phyloP scores from a whole-genome alignment of 1,140 invertebrate species.

The Heterodera schachtii region DNA sequence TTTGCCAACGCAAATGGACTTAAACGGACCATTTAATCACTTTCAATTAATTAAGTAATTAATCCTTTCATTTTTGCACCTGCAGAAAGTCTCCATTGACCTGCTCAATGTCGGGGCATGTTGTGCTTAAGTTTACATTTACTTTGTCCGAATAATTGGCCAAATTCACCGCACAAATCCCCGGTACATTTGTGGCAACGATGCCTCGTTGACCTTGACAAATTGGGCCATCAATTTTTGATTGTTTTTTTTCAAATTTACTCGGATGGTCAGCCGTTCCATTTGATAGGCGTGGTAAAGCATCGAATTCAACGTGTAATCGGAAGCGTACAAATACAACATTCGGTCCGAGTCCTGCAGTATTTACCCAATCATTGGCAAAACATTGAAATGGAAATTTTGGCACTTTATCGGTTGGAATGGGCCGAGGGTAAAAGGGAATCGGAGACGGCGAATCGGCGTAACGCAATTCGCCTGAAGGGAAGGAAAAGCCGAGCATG shows the following conservation, averaged over 20 bases:
- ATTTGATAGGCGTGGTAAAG: slow-evolving; percentile 63
- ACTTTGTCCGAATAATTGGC: neutral
- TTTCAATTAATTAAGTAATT: neutral
- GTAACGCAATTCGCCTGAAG: slow-evolving; percentile 59
- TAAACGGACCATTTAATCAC: neutral
- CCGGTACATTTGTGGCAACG: slow-evolving; percentile 53
- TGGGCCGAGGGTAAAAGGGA: slow-evolving; percentile 59
- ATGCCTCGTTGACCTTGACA: slow-evolving; percentile 51
- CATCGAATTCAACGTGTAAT: slow-evolving; percentile 63
- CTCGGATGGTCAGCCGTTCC: slow-evolving; percentile 57
- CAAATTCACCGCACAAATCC: slow-evolving; percentile 50
- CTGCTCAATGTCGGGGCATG: slow-evolving; percentile 43
- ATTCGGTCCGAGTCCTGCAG: slow-evolving; percentile 56
- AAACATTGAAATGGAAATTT: neutral
- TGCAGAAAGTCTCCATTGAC: slow-evolving; percentile 48
- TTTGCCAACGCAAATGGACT: slow-evolving; percentile 59
- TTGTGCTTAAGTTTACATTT: slow-evolving; percentile 29
- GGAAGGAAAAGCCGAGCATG: neutral
- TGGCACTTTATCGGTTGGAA: slow-evolving; percentile 28
- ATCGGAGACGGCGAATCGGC: slow-evolving; percentile 37
- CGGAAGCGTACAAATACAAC: slow-evolving; percentile 64
- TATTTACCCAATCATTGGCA: neutral
- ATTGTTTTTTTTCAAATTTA: slow-evolving; percentile 36
- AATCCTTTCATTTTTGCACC: neutral
- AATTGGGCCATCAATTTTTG: slow-evolving; percentile 25